These are phyloP conservation scores for Delia radicum DNA, from an alignment of 1,140 invertebrate genomes.

Conservation along the genomic window DNA sequence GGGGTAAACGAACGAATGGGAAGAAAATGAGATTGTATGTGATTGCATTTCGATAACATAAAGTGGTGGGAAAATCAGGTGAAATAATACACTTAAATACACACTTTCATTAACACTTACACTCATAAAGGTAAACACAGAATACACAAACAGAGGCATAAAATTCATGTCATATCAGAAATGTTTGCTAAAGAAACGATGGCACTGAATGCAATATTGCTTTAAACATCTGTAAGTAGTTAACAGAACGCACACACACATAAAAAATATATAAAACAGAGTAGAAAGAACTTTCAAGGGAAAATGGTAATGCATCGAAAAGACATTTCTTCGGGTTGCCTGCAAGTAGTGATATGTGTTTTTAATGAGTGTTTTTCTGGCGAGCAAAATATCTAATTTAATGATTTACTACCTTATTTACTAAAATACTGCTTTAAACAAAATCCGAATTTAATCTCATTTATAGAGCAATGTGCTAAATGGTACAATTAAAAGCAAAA, in stretches of 20 bases:
- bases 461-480: too few species aligned
- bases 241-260: background rate
- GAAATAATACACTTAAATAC: slow-evolving; percentile 1
- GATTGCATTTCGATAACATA: background rate
- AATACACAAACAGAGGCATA: background rate
- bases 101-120: background rate
- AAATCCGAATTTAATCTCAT: too few species aligned
- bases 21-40: background rate
- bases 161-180: background rate
- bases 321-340: too few species aligned
- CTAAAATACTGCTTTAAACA: too few species aligned
- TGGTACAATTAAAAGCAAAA: too few species aligned
- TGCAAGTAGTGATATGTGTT: too few species aligned
- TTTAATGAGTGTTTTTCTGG: too few species aligned
- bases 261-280: background rate
- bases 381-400: too few species aligned
- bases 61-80: background rate
- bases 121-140: too few species aligned
- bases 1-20: background rate
- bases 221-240: slow-evolving; percentile 4
- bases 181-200: background rate
- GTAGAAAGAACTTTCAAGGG: background rate
- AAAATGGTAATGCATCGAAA: background rate
- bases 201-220: background rate
- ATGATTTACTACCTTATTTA: too few species aligned